phyloP scores from a whole-genome alignment of 2,888 invertebrate genomes.

The Deroplatys truncata region DNA sequence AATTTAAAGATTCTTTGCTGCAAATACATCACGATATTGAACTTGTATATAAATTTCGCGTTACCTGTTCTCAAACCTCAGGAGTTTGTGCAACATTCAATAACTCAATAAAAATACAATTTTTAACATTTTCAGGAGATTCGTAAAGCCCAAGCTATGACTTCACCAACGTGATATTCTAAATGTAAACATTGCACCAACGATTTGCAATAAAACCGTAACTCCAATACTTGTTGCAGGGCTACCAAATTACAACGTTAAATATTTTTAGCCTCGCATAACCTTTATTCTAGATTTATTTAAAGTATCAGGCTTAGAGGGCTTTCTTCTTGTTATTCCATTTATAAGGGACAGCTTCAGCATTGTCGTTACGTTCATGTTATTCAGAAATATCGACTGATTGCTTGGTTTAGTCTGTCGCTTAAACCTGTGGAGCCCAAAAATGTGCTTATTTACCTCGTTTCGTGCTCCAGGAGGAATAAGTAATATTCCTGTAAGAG shows the following conservation, averaged over 20 bases:
- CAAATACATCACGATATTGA: neutral
- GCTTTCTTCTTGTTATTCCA: neutral
- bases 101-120: neutral
- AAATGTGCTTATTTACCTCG: slow-evolving; percentile 1
- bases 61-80: neutral
- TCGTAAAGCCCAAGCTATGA: neutral
- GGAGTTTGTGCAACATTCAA: neutral
- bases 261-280: neutral
- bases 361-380: neutral
- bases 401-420: neutral
- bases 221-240: neutral
- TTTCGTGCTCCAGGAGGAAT: neutral
- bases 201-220: neutral
- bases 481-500: neutral
- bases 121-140: neutral
- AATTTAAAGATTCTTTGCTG: neutral
- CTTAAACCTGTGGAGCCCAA: neutral
- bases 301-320: neutral
- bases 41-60: neutral
- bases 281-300: neutral
- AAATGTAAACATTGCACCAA: neutral
- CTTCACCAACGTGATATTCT: neutral
- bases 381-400: neutral
- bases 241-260: neutral
- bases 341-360: neutral